A percentile compares a stretch with the other conserved stretches of the same genome.
These are phyloP conservation scores for Apamea epomidion DNA, from an alignment of 2,888 invertebrate genomes.

Conservation along the genomic window DNA sequence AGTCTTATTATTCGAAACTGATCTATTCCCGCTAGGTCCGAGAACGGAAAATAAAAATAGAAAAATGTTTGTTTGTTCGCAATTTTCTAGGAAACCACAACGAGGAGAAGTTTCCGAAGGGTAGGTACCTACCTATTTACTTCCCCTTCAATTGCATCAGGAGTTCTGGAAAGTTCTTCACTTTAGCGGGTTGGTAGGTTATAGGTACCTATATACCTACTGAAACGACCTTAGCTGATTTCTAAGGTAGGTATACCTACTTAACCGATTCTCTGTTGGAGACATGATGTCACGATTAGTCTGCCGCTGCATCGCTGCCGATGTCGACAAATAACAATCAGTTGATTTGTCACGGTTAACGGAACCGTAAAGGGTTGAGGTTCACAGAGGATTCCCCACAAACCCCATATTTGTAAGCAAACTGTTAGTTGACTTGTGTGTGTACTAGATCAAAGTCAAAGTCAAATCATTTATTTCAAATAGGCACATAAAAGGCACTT, in stretches of 20 bases:
- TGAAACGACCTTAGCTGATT: not conserved
- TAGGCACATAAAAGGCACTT: no score
- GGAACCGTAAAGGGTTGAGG: not conserved
- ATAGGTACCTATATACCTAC: not conserved
- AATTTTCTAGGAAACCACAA: constrained; percentile 4
- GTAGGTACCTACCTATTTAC: not conserved
- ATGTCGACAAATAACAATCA: not conserved
- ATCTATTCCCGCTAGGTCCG: no score
- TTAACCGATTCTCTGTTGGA: not conserved
- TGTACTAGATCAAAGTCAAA: not conserved
- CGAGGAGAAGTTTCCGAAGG: not conserved
- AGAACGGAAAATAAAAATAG: no score
- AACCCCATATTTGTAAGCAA: not conserved
- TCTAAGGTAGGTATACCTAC: not conserved
- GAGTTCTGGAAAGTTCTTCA: not conserved
- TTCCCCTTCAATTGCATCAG: not conserved
- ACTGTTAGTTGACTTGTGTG: not conserved
- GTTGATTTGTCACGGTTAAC: not conserved
- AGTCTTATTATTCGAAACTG: not conserved
- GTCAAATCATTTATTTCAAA: no score
- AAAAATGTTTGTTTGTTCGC: not conserved
- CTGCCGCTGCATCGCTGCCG: not conserved
- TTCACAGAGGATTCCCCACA: not conserved
- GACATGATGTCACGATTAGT: not conserved
- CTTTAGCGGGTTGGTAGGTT: not conserved